phyloP scores from a whole-genome alignment of 1,140 invertebrate species.

The Achatina immaculata region DNA sequence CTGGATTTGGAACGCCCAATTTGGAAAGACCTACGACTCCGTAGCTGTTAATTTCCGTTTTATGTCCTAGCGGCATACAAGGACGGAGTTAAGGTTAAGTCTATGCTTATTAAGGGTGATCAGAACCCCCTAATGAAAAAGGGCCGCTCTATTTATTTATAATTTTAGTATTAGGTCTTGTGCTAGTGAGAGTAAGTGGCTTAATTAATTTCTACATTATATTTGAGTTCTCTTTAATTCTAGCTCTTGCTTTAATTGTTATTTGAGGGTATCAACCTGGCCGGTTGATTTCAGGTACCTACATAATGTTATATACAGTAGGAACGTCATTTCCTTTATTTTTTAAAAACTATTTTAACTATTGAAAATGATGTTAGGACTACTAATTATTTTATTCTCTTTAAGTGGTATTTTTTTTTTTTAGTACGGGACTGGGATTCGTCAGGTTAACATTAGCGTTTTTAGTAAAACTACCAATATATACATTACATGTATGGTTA shows the following conservation, averaged over 20 bases:
- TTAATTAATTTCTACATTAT: slow-evolving; percentile 82
- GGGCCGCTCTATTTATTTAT: too few relatives aligned
- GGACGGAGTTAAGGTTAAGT: too few relatives aligned
- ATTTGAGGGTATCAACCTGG: slow-evolving; percentile 64
- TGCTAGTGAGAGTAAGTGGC: too few relatives aligned
- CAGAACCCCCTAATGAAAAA: too few relatives aligned
- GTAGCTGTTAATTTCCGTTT: too few relatives aligned
- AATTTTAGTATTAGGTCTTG: too few relatives aligned
- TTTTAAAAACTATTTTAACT: neutral
- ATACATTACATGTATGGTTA: slow-evolving; percentile 79
- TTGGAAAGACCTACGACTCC: too few relatives aligned
- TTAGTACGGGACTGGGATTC: neutral
- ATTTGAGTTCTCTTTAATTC: slow-evolving; percentile 78
- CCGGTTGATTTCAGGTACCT: neutral
- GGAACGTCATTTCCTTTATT: neutral
- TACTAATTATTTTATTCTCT: neutral
- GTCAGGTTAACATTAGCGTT: slow-evolving; percentile 77
- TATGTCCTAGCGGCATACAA: too few relatives aligned
- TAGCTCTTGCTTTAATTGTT: slow-evolving; percentile 77
- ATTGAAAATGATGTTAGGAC: too few relatives aligned
- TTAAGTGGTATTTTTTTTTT: neutral
- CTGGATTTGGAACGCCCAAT: too few relatives aligned
- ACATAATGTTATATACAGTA: slow-evolving; percentile 25
- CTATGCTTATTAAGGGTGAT: too few relatives aligned
- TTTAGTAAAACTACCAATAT: slow-evolving; percentile 81